Percentiles rank a stretch among this genome's conserved stretches.
Conservation (phyloP, 2,113 vertebrate species). For the Peromyscus leucopus region DNA sequence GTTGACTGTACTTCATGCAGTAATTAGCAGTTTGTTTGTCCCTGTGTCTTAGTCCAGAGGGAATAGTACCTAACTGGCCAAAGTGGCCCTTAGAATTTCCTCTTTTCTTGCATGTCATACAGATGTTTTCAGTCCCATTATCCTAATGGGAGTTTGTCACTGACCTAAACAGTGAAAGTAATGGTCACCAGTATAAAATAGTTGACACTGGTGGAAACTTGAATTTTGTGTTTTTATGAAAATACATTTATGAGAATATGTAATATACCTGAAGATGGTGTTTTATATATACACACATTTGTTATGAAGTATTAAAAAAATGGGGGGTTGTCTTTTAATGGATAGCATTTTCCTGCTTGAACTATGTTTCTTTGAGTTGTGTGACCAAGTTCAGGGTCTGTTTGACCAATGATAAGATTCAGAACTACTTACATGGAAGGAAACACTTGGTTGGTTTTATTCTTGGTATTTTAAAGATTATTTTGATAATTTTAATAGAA, state of each 20-base stretch:
- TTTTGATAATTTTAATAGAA: slow-evolving; percentile 82
- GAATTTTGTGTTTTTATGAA: slow-evolving; percentile 72
- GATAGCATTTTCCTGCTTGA: slow-evolving; percentile 47
- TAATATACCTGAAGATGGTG: slow-evolving; percentile 69
- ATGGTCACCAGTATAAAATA: slow-evolving; percentile 52
- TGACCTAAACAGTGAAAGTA: slow-evolving; percentile 60
- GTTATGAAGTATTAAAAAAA: slow-evolving; percentile 67
- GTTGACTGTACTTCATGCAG: slow-evolving; percentile 78
- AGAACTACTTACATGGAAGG: slow-evolving; percentile 69
- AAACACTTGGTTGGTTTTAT: slow-evolving; percentile 65
- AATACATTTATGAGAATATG: slow-evolving; percentile 66
- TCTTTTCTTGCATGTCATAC: slow-evolving; percentile 66
- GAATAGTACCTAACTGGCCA: slow-evolving; percentile 66
- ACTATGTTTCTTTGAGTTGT: slow-evolving; percentile 57
- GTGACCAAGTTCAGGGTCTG: slow-evolving; percentile 34
- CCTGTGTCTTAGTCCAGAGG: slow-evolving; percentile 66
- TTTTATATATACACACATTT: slow-evolving; percentile 43
- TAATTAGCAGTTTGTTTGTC: slow-evolving; percentile 74
- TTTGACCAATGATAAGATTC: slow-evolving; percentile 51
- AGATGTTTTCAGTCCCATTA: slow-evolving; percentile 53
- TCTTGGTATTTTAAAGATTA: slow-evolving; percentile 72
- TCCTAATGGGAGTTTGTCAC: slow-evolving; percentile 47
- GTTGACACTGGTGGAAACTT: slow-evolving; percentile 55
- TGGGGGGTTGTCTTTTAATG: background rate
- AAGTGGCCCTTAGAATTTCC: slow-evolving; percentile 59